Base-by-base conservation (phyloP, 2,797 vertebrate genomes). In the Cryptoprocta ferox region DNA sequence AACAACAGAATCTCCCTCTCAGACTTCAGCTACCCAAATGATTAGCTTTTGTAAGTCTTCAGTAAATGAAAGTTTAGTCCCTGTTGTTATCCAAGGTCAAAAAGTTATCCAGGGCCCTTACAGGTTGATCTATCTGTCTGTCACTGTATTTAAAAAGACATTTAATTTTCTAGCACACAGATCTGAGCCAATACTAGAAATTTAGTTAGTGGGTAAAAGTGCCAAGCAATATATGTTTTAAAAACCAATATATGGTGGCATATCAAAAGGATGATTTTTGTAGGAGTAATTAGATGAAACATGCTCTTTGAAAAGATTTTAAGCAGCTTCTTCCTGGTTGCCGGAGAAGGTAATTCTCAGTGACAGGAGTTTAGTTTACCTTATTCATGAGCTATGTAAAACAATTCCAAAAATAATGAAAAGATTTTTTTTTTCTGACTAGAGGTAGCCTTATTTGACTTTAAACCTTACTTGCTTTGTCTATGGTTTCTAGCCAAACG, bases 401-500 rank as follows among this genome's bases (percentile, higher is more conserved):
- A 96, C 96, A 98, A 97, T 98, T 95, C 35, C 81, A 80, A 98
- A 98, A 98, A 97, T 91, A 98, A 94, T 96, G 18, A 97, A 97
- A 97, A 92, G 91, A 87, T 83, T 56, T 95, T 95, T 85, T 73
- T 79, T 82, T 98, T 66, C 0, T 63, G 93, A 97, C 93, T 95
- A 81, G 85, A 91, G 90, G 92, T 93, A 98, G 94, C 92, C 96
- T 95, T 89, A 97, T 96, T 96, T 98, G 97, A 98, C 97, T 98
- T 98, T 92, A 98, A 97, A 83, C 89, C 96, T 19, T 30, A 80
- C 30, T 96, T 39, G 45, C 26, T 96, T 97, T 98, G 97, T 95
- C 95, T 98, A 50, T 98, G 98, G 98, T 99, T 98, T 98, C 85
- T 96, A 98, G 98, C 98, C 98, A 98, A 96, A 98, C 97, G 95